Evolutionary conservation across 2,797 vertebrate species (phyloP).

Genomic region (Kryptopterus vitreolus): DNA sequence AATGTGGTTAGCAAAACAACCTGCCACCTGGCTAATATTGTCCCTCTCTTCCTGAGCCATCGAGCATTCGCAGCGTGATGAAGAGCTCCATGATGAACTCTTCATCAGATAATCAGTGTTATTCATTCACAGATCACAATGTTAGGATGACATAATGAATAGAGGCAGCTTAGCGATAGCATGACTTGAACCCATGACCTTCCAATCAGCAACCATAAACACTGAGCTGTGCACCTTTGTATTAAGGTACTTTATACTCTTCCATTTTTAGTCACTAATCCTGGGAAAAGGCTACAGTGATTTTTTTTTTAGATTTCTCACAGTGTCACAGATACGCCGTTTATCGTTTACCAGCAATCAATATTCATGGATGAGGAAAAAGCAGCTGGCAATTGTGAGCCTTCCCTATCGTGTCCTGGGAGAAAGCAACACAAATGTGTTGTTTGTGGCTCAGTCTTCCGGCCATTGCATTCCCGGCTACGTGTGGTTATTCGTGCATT

Average conservation of each 20-base stretch:
- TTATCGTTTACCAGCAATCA: slow-evolving; percentile 8
- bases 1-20: too few species aligned
- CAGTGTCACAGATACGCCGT: not conserved
- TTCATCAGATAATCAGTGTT: too few species aligned
- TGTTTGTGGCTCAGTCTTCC: not conserved
- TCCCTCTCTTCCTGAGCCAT: too few species aligned
- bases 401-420: not conserved
- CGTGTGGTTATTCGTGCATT: not conserved
- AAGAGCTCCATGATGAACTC: too few species aligned
- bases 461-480: not conserved
- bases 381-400: not conserved
- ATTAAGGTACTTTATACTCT: not conserved
- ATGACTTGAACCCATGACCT: too few species aligned
- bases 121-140: too few species aligned
- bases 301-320: not conserved
- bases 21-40: too few species aligned
- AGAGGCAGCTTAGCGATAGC: too few species aligned
- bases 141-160: too few species aligned
- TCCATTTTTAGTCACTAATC: not conserved
- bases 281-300: not conserved
- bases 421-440: not conserved
- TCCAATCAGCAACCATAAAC: too few species aligned
- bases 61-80: too few species aligned
- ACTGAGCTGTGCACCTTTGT: not conserved
- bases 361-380: slow-evolving; percentile 15